These are phyloP conservation scores for Eira barbara DNA, from an alignment of 2,113 vertebrate species.

Conservation along the genomic window DNA sequence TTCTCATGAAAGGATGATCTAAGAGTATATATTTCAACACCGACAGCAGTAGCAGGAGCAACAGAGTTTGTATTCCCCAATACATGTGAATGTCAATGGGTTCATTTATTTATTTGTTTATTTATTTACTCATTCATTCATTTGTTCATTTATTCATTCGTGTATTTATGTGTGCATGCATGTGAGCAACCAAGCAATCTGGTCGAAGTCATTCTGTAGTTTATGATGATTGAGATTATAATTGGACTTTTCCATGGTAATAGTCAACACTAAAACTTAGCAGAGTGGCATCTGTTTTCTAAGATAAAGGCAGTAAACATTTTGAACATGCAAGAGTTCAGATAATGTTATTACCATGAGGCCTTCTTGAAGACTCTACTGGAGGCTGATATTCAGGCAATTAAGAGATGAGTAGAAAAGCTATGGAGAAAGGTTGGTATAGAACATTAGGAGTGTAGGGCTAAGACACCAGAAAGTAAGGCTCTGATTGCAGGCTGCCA, in stretches of 20 bases:
- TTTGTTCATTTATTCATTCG: neutral
- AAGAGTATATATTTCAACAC: neutral
- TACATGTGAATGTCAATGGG: neutral
- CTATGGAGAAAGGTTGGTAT: neutral
- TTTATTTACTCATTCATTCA: neutral
- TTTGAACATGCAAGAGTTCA: neutral
- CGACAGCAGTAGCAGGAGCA: neutral
- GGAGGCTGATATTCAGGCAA: neutral
- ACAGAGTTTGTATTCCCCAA: neutral
- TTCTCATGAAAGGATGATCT: neutral
- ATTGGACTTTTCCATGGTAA: neutral
- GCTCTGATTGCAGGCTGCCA: neutral
- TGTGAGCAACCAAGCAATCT: neutral
- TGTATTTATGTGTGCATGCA: neutral
- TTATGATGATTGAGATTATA: neutral
- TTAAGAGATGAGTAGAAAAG: neutral
- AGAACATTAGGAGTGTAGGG: neutral
- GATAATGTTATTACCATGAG: neutral
- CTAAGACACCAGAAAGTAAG: neutral
- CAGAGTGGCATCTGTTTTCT: neutral
- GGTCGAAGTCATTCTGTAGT: neutral
- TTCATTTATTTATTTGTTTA: neutral
- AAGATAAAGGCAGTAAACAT: neutral
- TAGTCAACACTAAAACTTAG: neutral
- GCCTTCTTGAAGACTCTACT: neutral